Percentiles rank a stretch among this genome's conserved stretches.
These are phyloP conservation scores for Rhamnusium bicolor DNA, from an alignment of 2,888 invertebrate species.

Conservation along the genomic window DNA sequence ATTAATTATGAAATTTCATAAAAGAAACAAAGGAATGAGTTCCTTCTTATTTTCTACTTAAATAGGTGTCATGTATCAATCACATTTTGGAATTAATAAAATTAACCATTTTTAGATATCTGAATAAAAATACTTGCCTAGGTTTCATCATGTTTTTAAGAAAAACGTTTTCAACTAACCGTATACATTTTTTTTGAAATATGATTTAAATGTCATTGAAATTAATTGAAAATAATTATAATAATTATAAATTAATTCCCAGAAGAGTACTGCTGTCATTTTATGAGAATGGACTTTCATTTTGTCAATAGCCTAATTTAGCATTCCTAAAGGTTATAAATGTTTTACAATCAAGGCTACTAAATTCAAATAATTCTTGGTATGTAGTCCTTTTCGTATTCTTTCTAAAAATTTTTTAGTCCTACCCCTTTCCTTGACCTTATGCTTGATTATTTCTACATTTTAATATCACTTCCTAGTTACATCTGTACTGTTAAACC, in stretches of 20 bases:
- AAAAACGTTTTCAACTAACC: background rate
- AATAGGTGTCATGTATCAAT: too few species aligned
- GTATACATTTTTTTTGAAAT: background rate
- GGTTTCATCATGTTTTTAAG: too few species aligned
- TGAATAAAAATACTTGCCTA: too few species aligned
- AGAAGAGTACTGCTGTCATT: background rate
- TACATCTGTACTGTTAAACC: background rate
- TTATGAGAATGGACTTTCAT: background rate
- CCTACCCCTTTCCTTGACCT: background rate
- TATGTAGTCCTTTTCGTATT: background rate
- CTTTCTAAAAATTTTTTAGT: background rate
- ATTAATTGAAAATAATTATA: background rate
- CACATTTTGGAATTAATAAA: too few species aligned
- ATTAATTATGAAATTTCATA: too few species aligned
- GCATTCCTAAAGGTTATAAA: background rate
- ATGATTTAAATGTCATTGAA: background rate
- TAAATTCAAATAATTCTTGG: background rate
- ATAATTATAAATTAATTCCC: background rate
- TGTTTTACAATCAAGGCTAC: background rate
- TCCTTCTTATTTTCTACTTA: too few species aligned
- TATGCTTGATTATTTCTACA: background rate
- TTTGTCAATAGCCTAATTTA: background rate
- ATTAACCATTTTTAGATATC: too few species aligned
- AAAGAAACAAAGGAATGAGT: too few species aligned
- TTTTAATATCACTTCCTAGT: background rate